These are phyloP conservation scores for Synergus japonicus DNA, from an alignment of 2,888 invertebrate species.

Conservation along the genomic window DNA sequence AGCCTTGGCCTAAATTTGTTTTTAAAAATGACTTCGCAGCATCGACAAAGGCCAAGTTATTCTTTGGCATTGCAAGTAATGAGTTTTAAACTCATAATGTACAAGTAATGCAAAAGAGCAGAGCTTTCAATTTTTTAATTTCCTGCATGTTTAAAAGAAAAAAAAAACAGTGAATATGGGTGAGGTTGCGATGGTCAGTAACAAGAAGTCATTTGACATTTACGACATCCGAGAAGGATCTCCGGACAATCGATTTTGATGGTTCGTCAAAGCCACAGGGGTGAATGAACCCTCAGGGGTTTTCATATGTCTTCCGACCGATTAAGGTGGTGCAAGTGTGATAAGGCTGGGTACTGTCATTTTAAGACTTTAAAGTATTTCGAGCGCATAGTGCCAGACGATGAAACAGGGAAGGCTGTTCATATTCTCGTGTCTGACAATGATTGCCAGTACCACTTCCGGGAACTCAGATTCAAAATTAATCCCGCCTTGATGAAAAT, in stretches of 20 bases:
- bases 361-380: conserved; percentile 31
- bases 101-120: too few species aligned
- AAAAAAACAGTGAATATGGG: not conserved
- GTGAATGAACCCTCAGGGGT: conserved; percentile 15
- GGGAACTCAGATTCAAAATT: conserved; percentile 22
- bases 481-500: not conserved
- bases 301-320: conserved; percentile 33
- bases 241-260: conserved; percentile 22
- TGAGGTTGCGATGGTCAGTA: conserved; percentile 5
- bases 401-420: conserved; percentile 31
- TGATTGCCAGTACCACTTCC: conserved; percentile 21
- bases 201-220: conserved; percentile 13
- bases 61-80: not conserved
- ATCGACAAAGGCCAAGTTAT: not conserved
- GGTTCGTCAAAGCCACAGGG: conserved; percentile 8
- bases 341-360: conserved; percentile 23
- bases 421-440: conserved; percentile 32
- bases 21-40: conserved; percentile 6
- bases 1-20: conserved; percentile 4
- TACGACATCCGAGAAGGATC: conserved; percentile 16
- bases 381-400: conserved; percentile 7
- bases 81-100: not conserved
- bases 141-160: not conserved
- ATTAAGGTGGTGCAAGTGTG: conserved; percentile 31
- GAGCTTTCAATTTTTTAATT: not conserved